Percentiles rank a stretch among this genome's conserved stretches.
These are phyloP conservation scores for Nematostella vectensis DNA, from an alignment of 92 coral and sea anemone genomes.

Conservation along the genomic window DNA sequence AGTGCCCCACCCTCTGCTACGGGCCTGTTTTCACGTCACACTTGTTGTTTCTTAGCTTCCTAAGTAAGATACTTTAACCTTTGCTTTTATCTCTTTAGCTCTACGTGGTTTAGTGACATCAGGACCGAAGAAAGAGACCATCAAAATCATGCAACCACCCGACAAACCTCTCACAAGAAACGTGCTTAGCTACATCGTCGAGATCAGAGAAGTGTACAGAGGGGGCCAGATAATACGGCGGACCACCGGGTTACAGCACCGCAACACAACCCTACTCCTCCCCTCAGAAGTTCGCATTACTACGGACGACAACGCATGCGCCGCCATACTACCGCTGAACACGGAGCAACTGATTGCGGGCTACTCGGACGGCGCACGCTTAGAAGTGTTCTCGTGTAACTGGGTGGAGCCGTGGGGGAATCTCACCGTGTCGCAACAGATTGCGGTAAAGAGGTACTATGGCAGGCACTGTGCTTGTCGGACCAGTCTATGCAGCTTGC, in stretches of 20 bases:
- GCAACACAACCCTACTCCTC: constrained; percentile 2
- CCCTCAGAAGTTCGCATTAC: constrained; percentile 15
- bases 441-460: constrained; percentile 55
- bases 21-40: no score
- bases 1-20: no score
- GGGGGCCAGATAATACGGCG: constrained; percentile 5
- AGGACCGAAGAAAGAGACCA: constrained; percentile 3
- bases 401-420: constrained; percentile 65
- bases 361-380: constrained; percentile 15
- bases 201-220: constrained; percentile 10
- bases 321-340: constrained; percentile 13
- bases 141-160: constrained; percentile 2
- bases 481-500: constrained; percentile 28
- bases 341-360: constrained; percentile 21
- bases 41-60: no score
- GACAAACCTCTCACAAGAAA: no score
- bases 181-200: constrained; percentile 9
- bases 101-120: constrained; percentile 12
- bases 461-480: constrained; percentile 66
- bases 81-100: no score
- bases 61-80: no score
- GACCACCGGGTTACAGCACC: constrained; percentile 2
- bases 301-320: constrained; percentile 31
- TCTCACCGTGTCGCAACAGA: constrained; percentile 48
- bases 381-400: constrained; percentile 45